Conservation (phyloP, 1,140 invertebrate genomes). For the Solen grandis region DNA sequence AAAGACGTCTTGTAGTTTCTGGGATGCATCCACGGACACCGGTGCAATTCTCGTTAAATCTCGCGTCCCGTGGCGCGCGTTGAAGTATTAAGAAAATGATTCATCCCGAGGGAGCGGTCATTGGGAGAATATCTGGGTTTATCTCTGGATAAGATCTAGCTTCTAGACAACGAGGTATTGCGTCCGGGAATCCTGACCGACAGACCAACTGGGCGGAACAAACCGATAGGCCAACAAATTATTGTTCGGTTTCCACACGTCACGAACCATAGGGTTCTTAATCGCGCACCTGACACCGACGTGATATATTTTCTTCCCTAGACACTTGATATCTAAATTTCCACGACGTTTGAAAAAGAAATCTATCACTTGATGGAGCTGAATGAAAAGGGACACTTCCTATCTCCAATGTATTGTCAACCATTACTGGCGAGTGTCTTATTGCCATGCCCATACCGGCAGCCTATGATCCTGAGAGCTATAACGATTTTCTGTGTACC, state of each 20-base stretch:
- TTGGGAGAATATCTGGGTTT: constrained; percentile 7
- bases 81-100: constrained; percentile 31
- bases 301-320: background rate
- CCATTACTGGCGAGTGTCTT: no score
- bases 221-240: constrained; percentile 19
- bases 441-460: no score
- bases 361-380: background rate
- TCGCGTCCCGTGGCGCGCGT: background rate
- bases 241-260: no score
- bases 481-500: no score
- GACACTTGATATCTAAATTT: background rate
- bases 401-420: no score
- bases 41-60: background rate
- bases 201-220: constrained; percentile 42
- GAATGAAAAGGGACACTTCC: background rate
- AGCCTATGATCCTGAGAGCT: no score
- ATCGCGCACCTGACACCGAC: background rate
- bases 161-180: constrained; percentile 21
- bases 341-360: background rate
- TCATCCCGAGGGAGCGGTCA: constrained; percentile 14
- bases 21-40: background rate
- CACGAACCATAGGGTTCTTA: background rate
- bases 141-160: constrained; percentile 17
- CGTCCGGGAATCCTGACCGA: background rate
- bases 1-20: background rate